Base-by-base conservation (phyloP, 2,113 vertebrate species). In the Ptilonorhynchus violaceus region DNA sequence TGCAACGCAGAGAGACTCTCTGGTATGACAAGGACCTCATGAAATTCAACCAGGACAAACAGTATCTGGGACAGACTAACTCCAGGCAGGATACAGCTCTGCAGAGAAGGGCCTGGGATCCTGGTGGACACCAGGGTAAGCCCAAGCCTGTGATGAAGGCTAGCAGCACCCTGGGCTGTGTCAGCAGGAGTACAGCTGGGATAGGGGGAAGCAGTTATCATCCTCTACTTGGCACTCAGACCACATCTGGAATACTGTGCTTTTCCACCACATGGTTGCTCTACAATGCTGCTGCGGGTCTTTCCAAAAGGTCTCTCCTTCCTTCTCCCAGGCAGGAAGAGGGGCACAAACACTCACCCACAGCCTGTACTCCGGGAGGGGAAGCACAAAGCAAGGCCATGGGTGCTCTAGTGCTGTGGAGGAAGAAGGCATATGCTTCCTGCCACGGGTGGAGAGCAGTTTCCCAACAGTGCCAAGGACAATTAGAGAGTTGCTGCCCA, bases 371-470 rank as follows among this genome's bases (percentile, higher is more conserved):
- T 12, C 17, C 13, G 18, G 39, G 44, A 15, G 67, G 46, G 18
- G 56, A 70, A 64, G 55, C 42, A 42, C 42, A 55, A 46, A 67
- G 64, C 30, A 59, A 66, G 60, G 28, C 37, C 39, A n/a, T 0
- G 4, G 28, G 17, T 46, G 16, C 47, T 77, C n/a, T 23, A 41
- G 20, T 30, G 55, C 68, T 56, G 31, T 23, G n/a, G 55, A 84
- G 84, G 84, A 96, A 86, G 83, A 69, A 84, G 80, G 73, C 37
- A 55, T 89, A 76, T 81, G 20, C 76, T 94, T 96, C 87, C 93
- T 89, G 73, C 17, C 8, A 1, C 49, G 79, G 59, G 59, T 77
- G 80, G 72, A 80, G 80, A 60, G 39, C 55, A 7, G 30, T 68
- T 85, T 89, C 49, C 44, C 1, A 0, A 8, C 0, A 2, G 33